Conservation (phyloP, 2,888 invertebrate species). For the Therioaphis trifolii region DNA sequence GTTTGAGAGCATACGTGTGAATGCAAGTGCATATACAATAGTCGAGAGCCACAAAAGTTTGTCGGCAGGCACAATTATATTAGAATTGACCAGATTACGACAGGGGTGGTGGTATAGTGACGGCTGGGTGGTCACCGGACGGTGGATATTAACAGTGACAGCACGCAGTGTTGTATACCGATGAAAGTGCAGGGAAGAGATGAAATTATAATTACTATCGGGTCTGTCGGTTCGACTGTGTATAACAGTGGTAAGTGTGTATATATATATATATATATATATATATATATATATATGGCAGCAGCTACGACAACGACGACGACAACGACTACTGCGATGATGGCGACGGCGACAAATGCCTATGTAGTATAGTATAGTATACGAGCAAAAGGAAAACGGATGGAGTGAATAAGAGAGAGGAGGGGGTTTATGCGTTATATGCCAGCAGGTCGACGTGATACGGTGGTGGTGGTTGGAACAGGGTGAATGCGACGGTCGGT, state of each 20-base stretch:
- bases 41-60: neutral
- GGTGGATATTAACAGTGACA: conserved; percentile 31
- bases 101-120: neutral
- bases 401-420: neutral
- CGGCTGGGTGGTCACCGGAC: neutral
- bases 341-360: conserved; percentile 44
- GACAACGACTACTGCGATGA: neutral
- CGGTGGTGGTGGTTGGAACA: neutral
- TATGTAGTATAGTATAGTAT: conserved; percentile 15
- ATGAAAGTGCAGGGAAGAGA: conserved; percentile 14
- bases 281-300: neutral
- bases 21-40: neutral
- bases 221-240: conserved; percentile 37
- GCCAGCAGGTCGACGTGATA: conserved; percentile 41
- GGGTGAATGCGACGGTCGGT: conserved; percentile 24
- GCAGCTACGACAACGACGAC: neutral
- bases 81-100: conserved; percentile 11
- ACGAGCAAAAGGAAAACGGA: conserved; percentile 17
- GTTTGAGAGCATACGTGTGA: too few relatives aligned
- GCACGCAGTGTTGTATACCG: neutral
- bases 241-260: neutral
- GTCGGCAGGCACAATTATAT: neutral
- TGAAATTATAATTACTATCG: conserved; percentile 53
- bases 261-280: neutral
- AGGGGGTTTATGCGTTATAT: conserved; percentile 23